phyloP scores from a whole-genome alignment of 2,797 vertebrate genomes.

The Hipposideros larvatus region DNA sequence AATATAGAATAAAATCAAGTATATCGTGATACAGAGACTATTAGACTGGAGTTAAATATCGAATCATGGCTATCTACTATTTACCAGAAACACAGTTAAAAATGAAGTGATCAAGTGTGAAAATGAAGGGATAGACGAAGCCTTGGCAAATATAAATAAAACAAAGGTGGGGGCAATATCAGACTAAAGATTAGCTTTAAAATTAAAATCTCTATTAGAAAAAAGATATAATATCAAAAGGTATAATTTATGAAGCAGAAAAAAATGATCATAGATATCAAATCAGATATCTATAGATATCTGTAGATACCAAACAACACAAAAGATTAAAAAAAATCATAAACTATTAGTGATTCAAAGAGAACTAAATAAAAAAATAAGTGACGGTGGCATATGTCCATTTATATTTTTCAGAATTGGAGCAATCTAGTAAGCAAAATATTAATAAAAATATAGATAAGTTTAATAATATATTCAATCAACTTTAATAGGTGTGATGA shows the following conservation, averaged over 20 bases:
- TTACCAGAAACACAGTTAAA: background rate
- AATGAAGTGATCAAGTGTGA: background rate
- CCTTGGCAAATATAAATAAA: background rate
- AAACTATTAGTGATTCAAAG: background rate
- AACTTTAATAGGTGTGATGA: background rate
- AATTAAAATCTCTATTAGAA: background rate
- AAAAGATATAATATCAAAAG: background rate
- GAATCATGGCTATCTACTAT: background rate
- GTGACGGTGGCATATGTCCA: background rate
- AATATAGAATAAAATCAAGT: constrained; percentile 12
- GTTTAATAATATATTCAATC: background rate
- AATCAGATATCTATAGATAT: background rate
- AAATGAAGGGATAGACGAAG: background rate
- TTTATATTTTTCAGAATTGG: constrained; percentile 14
- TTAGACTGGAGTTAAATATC: background rate
- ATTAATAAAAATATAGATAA: background rate
- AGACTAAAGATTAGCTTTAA: background rate
- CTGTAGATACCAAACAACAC: background rate
- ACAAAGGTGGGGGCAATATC: background rate
- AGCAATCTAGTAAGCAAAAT: background rate
- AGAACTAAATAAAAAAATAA: constrained; percentile 20
- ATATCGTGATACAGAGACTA: background rate
- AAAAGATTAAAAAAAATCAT: constrained; percentile 41
- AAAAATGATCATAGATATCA: background rate
- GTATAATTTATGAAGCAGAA: background rate